These are phyloP conservation scores for Elysia chlorotica DNA, from an alignment of 1,140 invertebrate species.

Conservation along the genomic window DNA sequence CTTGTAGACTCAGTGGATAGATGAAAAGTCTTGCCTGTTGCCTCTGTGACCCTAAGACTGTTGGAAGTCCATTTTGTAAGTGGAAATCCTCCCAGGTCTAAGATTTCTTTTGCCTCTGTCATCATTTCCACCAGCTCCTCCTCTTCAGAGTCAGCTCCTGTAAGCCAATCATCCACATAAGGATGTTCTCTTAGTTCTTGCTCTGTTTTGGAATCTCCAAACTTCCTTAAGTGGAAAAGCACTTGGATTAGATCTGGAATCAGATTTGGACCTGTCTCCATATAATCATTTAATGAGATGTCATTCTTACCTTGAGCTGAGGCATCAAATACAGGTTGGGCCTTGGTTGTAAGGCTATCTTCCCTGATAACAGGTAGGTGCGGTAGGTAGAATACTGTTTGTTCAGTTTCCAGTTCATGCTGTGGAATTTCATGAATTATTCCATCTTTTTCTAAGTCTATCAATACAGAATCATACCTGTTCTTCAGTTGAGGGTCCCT, in stretches of 20 bases:
- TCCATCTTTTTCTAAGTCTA: neutral
- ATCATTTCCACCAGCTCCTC: neutral
- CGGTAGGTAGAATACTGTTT: neutral
- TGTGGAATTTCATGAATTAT: neutral
- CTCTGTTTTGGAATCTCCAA: neutral
- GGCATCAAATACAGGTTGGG: neutral
- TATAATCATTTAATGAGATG: neutral
- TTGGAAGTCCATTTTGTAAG: slow-evolving; percentile 2
- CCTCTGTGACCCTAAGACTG: neutral
- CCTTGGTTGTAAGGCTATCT: neutral
- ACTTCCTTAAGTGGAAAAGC: neutral
- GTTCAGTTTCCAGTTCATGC: neutral
- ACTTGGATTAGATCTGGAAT: neutral
- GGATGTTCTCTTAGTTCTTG: neutral
- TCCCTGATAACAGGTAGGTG: neutral
- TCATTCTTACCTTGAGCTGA: neutral
- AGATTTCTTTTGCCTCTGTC: neutral
- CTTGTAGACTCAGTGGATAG: neutral
- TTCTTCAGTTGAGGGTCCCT: neutral
- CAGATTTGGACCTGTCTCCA: slow-evolving; percentile 1
- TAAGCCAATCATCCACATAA: slow-evolving; percentile 3
- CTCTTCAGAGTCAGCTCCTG: neutral
- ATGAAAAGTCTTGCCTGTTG: neutral
- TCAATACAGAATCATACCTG: neutral
- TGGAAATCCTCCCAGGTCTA: neutral